Percentiles rank a stretch among this genome's conserved stretches.
Conservation (phyloP, 1,140 invertebrate species). For the Diabrotica undecimpunctata region DNA sequence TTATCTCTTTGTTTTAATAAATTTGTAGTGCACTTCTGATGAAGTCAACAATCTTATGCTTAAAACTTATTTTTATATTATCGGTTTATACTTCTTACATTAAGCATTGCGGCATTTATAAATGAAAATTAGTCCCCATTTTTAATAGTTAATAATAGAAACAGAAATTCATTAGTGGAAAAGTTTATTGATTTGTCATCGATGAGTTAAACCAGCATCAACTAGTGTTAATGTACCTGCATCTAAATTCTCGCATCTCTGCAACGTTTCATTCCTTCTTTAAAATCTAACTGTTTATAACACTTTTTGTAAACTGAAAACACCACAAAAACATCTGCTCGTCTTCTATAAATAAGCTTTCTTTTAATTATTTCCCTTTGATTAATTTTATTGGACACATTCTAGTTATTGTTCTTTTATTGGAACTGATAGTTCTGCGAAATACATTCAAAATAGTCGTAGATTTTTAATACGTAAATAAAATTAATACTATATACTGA, state of each 20-base stretch:
- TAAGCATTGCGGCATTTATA: no score
- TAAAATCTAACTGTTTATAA: slow-evolving; percentile 23
- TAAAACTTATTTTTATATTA: no score
- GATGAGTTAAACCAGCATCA: slow-evolving; percentile 9
- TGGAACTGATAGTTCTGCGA: no score
- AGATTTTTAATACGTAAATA: no score
- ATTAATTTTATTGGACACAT: background rate
- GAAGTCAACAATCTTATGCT: no score
- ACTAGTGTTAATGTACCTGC: slow-evolving; percentile 14
- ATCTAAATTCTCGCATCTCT: slow-evolving; percentile 11
- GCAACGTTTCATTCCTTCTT: slow-evolving; percentile 21
- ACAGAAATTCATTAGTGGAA: background rate
- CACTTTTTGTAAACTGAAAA: slow-evolving; percentile 23
- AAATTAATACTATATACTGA: no score
- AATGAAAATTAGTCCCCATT: no score
- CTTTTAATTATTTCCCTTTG: slow-evolving; percentile 10
- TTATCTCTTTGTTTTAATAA: no score
- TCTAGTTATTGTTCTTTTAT: no score
- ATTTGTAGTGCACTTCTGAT: no score
- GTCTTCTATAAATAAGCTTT: slow-evolving; percentile 7
- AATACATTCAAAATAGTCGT: no score
- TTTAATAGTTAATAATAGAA: background rate
- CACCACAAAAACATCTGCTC: slow-evolving; percentile 11
- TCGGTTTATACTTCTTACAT: no score
- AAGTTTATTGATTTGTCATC: background rate